These are phyloP conservation scores for Danio jaintianensis DNA, from an alignment of 2,797 vertebrate species.

Conservation along the genomic window DNA sequence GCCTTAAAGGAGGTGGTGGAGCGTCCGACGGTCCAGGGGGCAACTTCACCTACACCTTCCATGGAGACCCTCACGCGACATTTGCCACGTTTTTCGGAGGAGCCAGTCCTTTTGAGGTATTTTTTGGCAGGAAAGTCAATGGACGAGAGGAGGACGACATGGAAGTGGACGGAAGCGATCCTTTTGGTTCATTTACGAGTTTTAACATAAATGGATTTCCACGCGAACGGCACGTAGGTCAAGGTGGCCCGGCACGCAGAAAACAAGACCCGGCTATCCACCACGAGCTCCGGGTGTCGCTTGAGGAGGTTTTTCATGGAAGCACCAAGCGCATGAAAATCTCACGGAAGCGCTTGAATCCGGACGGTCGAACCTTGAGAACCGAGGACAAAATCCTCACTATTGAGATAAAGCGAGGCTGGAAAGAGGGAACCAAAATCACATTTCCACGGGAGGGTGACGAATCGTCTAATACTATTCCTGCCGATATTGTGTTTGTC, in stretches of 20 bases:
- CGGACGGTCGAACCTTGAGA: conserved; percentile 92
- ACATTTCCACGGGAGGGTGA: conserved; percentile 97
- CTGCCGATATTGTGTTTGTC: conserved; percentile 97
- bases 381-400: conserved; percentile 97
- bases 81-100: conserved; percentile 98
- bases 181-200: conserved; percentile 89
- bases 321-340: conserved; percentile 98
- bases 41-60: conserved; percentile 96
- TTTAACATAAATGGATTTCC: conserved; percentile 96
- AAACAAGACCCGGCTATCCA: conserved; percentile 96
- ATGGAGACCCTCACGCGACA: conserved; percentile 97
- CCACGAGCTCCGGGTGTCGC: conserved; percentile 93
- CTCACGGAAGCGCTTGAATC: conserved; percentile 93
- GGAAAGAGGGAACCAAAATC: conserved; percentile 99
- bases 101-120: conserved; percentile 97
- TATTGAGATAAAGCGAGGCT: conserved; percentile 97
- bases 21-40: conserved; percentile 88
- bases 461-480: conserved; percentile 91
- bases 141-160: conserved; percentile 93
- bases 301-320: conserved; percentile 96
- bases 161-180: conserved; percentile 94
- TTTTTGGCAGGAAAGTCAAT: conserved; percentile 93
- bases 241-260: conserved; percentile 83
- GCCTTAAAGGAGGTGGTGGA: conserved; percentile 93
- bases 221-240: conserved; percentile 89